Percentiles rank a stretch among this genome's conserved stretches.
These are phyloP conservation scores for Yponomeuta cagnagella DNA, from an alignment of 2,888 invertebrate genomes.

Conservation along the genomic window DNA sequence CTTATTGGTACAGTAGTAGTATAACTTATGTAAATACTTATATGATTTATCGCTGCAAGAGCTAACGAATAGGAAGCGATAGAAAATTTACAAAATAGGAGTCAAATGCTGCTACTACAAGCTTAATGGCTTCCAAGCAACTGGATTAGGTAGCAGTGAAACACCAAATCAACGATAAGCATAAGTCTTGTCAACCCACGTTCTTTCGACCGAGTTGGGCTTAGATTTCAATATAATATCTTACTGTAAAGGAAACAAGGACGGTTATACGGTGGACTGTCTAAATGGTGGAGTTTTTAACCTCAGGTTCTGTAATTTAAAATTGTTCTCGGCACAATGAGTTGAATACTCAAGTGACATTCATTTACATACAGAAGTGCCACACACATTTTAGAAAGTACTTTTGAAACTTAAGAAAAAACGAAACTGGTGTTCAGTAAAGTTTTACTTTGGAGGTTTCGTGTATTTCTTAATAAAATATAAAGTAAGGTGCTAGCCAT, in stretches of 20 bases:
- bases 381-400: constrained; percentile 17
- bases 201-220: constrained; percentile 20
- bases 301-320: constrained; percentile 27
- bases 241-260: constrained; percentile 31
- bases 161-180: constrained; percentile 69
- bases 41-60: background rate
- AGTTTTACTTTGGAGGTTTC: background rate
- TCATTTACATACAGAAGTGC: constrained; percentile 12
- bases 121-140: constrained; percentile 63
- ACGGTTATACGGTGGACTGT: constrained; percentile 17
- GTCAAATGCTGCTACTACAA: constrained; percentile 63
- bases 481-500: background rate
- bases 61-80: background rate
- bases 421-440: background rate
- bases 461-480: background rate
- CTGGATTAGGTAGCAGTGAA: constrained; percentile 71
- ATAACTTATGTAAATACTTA: background rate
- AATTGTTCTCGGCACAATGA: constrained; percentile 28
- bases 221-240: constrained; percentile 25
- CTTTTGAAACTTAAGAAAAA: background rate
- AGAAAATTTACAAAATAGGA: constrained; percentile 36
- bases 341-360: constrained; percentile 21
- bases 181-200: constrained; percentile 69
- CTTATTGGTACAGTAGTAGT: too few species aligned
- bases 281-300: constrained; percentile 20